Evolutionary conservation across 2,113 vertebrate genomes (phyloP), one percentile per base, ranked within the genome.

Genomic region (Polyodon spathula): DNA sequence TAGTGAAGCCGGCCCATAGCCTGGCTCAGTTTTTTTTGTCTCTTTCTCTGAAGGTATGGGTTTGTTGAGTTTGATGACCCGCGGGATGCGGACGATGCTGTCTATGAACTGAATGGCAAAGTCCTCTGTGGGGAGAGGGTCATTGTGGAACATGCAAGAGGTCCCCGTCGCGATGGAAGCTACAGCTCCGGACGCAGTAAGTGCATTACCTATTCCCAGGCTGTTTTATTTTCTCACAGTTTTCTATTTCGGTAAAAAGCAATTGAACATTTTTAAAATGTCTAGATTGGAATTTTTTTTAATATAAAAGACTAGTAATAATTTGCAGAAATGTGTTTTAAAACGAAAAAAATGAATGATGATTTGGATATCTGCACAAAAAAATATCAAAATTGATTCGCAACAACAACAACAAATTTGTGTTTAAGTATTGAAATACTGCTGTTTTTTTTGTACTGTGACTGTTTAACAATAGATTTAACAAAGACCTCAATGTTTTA

Each of bases 401-500:
- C 27, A 27, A 27, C 27, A 27, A 27, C 27, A n/a, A n/a, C 4
- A 12, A n/a, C 9, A 12, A 50, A 50, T 3, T 50, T 50, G 48
- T 50, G 12, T 50, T n/a, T n/a, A 50, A 12, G 12, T 10, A n/a
- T 14, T 14, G 15, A 14, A 12, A 50, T 6, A 50, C 48, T 50
- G 48, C 48, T 50, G 48, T 50, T 5, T 50, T 56, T 63, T 89
- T 76, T 86, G 73, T 77, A 71, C 79, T 84, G 82, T 88, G 84
- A 84, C 75, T 93, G 87, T 93, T 90, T 84, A 88, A 92, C 89
- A 81, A 74, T 91, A 92, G 88, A 86, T 86, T 95, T 97, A 94
- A 94, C 90, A 92, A 91, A 93, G 90, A 91, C 89, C 87, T 94
- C 90, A 90, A 86, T 95, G 93, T 95, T 97, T 95, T 93, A 93